phyloP scores from a whole-genome alignment of 2,113 vertebrate genomes.

The Arothron firmamentum region DNA sequence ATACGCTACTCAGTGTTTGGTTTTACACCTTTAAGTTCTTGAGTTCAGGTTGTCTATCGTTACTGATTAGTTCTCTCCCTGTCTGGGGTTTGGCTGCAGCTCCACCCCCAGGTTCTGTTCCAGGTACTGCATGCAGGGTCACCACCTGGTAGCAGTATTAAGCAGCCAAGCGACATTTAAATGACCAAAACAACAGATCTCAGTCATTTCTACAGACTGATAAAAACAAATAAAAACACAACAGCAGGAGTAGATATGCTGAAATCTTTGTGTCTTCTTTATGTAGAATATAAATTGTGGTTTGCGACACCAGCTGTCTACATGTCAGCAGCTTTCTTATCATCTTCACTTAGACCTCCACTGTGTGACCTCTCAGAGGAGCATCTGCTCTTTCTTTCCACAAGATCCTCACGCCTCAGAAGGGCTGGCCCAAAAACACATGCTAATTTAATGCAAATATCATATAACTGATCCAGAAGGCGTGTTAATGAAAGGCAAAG shows the following conservation, averaged over 20 bases:
- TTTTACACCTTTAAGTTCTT: not conserved
- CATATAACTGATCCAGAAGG: conserved; percentile 49
- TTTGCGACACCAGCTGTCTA: not conserved
- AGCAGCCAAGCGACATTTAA: not conserved
- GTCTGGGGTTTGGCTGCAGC: conserved; percentile 51
- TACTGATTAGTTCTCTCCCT: conserved; percentile 44
- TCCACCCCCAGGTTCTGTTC: conserved; percentile 41
- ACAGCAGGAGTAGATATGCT: too few relatives aligned
- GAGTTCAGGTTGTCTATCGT: conserved; percentile 17
- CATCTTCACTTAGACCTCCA: conserved; percentile 8
- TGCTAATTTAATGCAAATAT: conserved; percentile 66
- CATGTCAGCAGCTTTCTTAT: conserved; percentile 1
- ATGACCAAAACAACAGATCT: not conserved
- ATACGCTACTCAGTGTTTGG: too few relatives aligned
- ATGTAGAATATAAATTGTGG: too few relatives aligned
- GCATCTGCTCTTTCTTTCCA: conserved; percentile 48
- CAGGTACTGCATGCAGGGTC: conserved; percentile 70
- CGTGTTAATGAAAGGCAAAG: conserved; percentile 56
- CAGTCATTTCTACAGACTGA: not conserved
- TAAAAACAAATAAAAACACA: too few relatives aligned
- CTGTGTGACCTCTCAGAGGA: conserved; percentile 11
- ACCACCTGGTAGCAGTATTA: conserved; percentile 69
- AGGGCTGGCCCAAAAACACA: conserved; percentile 30
- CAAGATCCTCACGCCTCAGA: conserved; percentile 15
- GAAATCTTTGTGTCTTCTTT: too few relatives aligned